These are phyloP conservation scores for Apis dorsata DNA, from an alignment of 1,140 invertebrate species.

Conservation along the genomic window DNA sequence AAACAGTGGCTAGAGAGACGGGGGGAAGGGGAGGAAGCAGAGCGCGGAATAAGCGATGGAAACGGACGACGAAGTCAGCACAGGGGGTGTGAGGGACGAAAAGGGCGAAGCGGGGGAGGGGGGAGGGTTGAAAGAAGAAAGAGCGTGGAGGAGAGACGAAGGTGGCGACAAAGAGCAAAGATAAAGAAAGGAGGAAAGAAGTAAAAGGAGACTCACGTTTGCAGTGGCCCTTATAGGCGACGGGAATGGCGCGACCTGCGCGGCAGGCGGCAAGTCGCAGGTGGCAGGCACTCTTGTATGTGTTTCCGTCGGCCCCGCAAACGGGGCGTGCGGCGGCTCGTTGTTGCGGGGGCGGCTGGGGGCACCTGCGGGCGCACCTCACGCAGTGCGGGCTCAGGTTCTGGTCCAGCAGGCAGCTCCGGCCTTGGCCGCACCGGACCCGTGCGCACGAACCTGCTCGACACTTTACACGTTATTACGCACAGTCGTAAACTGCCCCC, in stretches of 20 bases:
- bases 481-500: conserved; percentile 67
- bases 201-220: conserved; percentile 82
- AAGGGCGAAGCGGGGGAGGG: too few species aligned
- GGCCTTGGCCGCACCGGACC: conserved; percentile 89
- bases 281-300: conserved; percentile 93
- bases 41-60: neutral
- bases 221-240: conserved; percentile 93
- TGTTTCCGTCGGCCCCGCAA: conserved; percentile 92
- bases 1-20: conserved; percentile 10
- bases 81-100: neutral
- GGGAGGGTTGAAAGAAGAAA: neutral
- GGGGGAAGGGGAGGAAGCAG: conserved; percentile 4
- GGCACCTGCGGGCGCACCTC: conserved; percentile 86
- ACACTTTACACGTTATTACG: conserved; percentile 79
- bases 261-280: conserved; percentile 90
- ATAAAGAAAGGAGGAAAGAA: neutral
- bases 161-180: neutral
- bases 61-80: neutral
- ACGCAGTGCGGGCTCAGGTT: conserved; percentile 92
- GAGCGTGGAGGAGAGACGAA: neutral
- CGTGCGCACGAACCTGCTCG: conserved; percentile 87
- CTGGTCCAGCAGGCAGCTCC: conserved; percentile 92
- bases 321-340: conserved; percentile 82
- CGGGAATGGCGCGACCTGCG: conserved; percentile 89
- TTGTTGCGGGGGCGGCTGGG: conserved; percentile 76